Conservation (phyloP, 2,113 vertebrate genomes). For the Mungos mungo region DNA sequence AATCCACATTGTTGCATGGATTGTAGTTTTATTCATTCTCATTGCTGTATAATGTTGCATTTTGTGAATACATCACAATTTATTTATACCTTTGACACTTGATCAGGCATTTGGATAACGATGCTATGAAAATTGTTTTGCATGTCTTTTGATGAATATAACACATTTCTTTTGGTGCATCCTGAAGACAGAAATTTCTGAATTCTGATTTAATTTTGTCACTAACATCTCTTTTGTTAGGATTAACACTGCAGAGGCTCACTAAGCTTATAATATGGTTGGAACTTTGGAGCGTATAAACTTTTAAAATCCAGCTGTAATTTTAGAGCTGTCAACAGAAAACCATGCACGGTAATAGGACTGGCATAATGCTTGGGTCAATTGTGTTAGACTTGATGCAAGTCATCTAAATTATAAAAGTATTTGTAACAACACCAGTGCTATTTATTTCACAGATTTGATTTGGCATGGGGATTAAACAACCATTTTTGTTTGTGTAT, state of each 20-base stretch:
- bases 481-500: not conserved
- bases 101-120: not conserved
- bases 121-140: not conserved
- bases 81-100: not conserved
- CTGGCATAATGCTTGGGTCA: not conserved
- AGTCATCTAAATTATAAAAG: not conserved
- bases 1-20: not conserved
- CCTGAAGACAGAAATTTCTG: not conserved
- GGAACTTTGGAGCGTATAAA: not conserved
- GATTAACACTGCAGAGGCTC: not conserved
- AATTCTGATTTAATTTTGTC: slow-evolving; percentile 31
- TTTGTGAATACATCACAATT: not conserved
- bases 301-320: not conserved
- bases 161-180: not conserved
- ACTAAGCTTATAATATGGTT: not conserved
- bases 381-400: not conserved
- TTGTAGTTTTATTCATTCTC: not conserved
- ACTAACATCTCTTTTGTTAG: not conserved
- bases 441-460: not conserved
- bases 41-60: not conserved
- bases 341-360: not conserved
- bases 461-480: not conserved
- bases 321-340: not conserved
- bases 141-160: not conserved
- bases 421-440: not conserved